A percentile compares a stretch with the other conserved stretches of the same genome.
phyloP scores from a whole-genome alignment of 1,140 invertebrate genomes.

The Panagrolaimus sp. region DNA sequence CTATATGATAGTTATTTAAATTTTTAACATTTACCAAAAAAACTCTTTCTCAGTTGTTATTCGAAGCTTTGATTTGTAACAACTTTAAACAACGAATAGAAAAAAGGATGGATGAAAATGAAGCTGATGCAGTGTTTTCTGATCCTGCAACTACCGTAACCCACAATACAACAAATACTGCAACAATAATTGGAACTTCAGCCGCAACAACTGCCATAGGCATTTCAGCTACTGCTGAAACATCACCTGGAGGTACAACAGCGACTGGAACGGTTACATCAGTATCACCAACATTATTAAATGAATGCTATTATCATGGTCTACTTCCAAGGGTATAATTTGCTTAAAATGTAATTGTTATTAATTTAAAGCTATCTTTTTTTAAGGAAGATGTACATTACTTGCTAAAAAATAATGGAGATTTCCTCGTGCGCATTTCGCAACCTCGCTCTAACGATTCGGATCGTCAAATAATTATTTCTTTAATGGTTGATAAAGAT shows the following conservation, averaged over 20 bases:
- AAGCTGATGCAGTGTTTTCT: too few relatives aligned
- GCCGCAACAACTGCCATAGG: background rate
- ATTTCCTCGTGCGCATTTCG: background rate
- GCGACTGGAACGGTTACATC: background rate
- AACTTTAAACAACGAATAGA: too few relatives aligned
- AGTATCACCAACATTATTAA: background rate
- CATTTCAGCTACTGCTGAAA: background rate
- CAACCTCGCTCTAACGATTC: background rate
- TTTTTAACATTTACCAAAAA: too few relatives aligned
- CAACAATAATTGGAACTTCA: background rate
- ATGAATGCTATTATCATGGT: constrained; percentile 1
- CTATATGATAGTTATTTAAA: too few relatives aligned
- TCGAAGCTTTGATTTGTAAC: too few relatives aligned
- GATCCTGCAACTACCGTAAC: too few relatives aligned
- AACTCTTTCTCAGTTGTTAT: too few relatives aligned
- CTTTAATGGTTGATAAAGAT: background rate
- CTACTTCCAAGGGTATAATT: background rate
- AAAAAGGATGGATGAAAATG: too few relatives aligned
- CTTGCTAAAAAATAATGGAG: background rate
- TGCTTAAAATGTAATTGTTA: too few relatives aligned
- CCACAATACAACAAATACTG: too few relatives aligned
- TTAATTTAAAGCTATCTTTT: too few relatives aligned
- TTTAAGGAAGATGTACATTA: constrained; percentile 9
- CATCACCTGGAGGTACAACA: background rate
- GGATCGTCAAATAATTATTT: background rate